phyloP scores from a whole-genome alignment of 2,113 vertebrate genomes.

The Pseudopipra pipra region DNA sequence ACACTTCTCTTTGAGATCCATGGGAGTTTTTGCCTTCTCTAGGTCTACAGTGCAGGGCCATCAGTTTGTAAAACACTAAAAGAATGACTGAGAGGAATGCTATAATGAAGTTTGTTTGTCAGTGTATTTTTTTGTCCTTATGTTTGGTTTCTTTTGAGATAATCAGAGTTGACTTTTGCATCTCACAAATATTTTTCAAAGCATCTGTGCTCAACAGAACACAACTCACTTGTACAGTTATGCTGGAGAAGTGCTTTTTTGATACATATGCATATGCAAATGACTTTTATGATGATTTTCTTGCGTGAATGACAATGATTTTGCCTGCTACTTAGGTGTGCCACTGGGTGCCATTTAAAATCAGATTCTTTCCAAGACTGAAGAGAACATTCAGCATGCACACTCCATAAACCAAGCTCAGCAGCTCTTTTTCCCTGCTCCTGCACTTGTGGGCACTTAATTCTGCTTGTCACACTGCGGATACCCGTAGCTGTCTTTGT shows the following conservation, averaged over 20 bases:
- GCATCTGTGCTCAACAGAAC: neutral
- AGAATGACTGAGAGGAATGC: neutral
- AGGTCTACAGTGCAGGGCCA: neutral
- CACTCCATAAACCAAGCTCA: neutral
- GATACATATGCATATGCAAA: neutral
- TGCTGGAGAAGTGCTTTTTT: neutral
- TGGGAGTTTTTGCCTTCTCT: conserved; percentile 14
- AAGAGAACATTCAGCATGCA: neutral
- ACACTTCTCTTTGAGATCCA: conserved; percentile 4
- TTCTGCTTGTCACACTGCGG: neutral
- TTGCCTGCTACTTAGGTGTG: neutral
- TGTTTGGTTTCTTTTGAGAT: conserved; percentile 17
- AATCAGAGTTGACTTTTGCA: neutral
- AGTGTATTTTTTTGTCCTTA: neutral
- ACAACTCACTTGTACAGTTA: neutral
- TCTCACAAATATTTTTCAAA: neutral
- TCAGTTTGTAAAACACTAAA: neutral
- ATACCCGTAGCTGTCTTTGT: accelerated
- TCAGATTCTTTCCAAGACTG: neutral
- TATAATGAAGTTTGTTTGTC: neutral
- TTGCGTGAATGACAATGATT: neutral
- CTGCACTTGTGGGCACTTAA: neutral
- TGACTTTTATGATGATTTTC: neutral
- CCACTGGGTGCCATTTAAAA: neutral
- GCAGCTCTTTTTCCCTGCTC: neutral